Evolutionary conservation across 2,888 invertebrate genomes (phyloP), one percentile per base, ranked within the genome.

Genomic region (Thymelicus sylvestris): DNA sequence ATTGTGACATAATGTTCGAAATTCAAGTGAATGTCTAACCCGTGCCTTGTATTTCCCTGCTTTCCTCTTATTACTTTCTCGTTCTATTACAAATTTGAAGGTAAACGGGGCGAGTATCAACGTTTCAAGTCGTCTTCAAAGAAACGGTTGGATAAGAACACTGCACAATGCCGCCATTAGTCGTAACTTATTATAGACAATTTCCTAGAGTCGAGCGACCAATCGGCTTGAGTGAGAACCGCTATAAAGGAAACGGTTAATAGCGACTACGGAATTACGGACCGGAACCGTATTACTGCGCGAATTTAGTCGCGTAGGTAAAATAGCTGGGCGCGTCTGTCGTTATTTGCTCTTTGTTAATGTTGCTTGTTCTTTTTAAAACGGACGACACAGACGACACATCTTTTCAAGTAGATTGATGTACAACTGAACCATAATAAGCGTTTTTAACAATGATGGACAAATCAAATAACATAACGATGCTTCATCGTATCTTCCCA

Each of bases 161-260:
- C 83, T 84, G 83, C 81, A 86, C 83, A 83, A 84, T 84, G 82
- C 81, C 75, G 78, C 82, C 79, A 85, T 89, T 85, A 87, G 83
- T 82, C 81, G 83, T 89, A 86, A 88, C 81, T 88, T 87, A 87
- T 87, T 86, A 87, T 86, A 81, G 86, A 87, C 88, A 86, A 89
- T 90, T 87, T 88, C 87, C 86, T 86, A 83, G 82, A 80, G 83
- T 82, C 79, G 81, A 86, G 86, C 84, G 87, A 89, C 87, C 91
- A 91, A 91, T 91, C 85, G 85, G 79, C 77, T 84, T 87, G 88
- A 91, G 91, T 90, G 87, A 89, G 86, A 87, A 84, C 79, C 81
- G 83, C 86, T 81, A 86, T 90, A 90, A 89, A 87, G 87, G 88
- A 89, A 86, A 86, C 86, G 80, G 86, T 85, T 86, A 86, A 83